These are phyloP conservation scores for Lingula anatina DNA, from an alignment of 2,888 invertebrate species.

Conservation along the genomic window DNA sequence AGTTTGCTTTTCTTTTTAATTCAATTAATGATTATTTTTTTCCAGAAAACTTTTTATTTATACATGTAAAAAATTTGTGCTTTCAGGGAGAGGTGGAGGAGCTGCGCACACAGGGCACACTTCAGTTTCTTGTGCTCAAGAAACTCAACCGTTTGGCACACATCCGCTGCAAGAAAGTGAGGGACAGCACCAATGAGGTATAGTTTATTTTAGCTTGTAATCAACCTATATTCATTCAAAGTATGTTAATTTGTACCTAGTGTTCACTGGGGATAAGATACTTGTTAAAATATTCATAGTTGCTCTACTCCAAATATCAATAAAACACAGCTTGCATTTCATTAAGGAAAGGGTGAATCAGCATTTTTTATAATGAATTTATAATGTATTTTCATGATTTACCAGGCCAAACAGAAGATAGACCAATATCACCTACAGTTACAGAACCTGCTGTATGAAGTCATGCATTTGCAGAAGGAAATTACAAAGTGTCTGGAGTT, in stretches of 20 bases:
- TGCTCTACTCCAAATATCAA: too few species aligned
- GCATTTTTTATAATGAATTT: too few species aligned
- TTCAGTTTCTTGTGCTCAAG: conserved; percentile 77
- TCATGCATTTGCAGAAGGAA: conserved; percentile 87
- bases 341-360: too few species aligned
- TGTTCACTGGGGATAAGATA: too few species aligned
- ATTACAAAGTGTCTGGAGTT: conserved; percentile 92
- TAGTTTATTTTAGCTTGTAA: too few species aligned
- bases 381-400: conserved; percentile 4
- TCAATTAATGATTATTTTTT: too few species aligned
- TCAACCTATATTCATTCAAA: background rate
- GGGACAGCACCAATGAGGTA: conserved; percentile 70
- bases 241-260: too few species aligned
- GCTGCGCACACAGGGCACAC: conserved; percentile 67
- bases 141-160: conserved; percentile 88
- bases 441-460: conserved; percentile 91
- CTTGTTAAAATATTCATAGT: too few species aligned
- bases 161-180: conserved; percentile 74
- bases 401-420: conserved; percentile 74
- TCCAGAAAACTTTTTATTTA: too few species aligned
- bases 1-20: too few species aligned
- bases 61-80: too few species aligned
- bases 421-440: conserved; percentile 84
- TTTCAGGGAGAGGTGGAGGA: conserved; percentile 63
- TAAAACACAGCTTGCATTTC: too few species aligned